These are phyloP conservation scores for Boulengeromyrus knoepffleri DNA, from an alignment of 2,113 vertebrate species.

Conservation along the genomic window DNA sequence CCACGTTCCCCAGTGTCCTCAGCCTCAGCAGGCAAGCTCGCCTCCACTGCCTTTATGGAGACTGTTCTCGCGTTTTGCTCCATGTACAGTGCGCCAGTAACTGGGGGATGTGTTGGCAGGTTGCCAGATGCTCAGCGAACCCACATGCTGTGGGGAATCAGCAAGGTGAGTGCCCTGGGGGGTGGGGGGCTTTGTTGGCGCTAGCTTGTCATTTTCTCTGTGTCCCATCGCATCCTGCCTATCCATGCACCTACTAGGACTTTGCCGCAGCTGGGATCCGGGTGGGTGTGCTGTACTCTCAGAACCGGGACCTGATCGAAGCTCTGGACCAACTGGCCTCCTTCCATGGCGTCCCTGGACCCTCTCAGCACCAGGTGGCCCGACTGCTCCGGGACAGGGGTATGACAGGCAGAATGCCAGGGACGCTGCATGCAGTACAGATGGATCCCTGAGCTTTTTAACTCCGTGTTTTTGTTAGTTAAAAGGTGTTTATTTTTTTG, in stretches of 20 bases:
- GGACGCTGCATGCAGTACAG: background rate
- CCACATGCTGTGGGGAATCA: slow-evolving; percentile 88
- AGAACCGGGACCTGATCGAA: slow-evolving; percentile 74
- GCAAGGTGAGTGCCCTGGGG: slow-evolving; percentile 67
- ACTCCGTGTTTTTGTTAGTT: background rate
- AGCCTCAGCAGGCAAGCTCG: slow-evolving; percentile 73
- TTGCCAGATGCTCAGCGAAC: slow-evolving; percentile 91
- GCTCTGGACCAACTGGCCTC: slow-evolving; percentile 72
- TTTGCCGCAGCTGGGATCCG: slow-evolving; percentile 83
- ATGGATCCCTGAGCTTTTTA: background rate
- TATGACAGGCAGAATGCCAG: slow-evolving; percentile 36
- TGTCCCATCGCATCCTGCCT: background rate
- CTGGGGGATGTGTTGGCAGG: slow-evolving; percentile 57
- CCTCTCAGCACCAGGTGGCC: slow-evolving; percentile 77
- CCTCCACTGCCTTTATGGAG: slow-evolving; percentile 9
- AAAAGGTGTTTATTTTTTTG: background rate
- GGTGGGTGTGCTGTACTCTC: slow-evolving; percentile 78
- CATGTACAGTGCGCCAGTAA: background rate
- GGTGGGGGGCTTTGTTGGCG: background rate
- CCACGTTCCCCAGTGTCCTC: slow-evolving; percentile 78
- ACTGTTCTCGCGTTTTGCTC: background rate
- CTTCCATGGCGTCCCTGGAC: slow-evolving; percentile 78
- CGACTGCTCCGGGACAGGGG: slow-evolving; percentile 79
- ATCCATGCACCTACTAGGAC: slow-evolving; percentile 60
- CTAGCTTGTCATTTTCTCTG: background rate